These are phyloP conservation scores for Benitochromis conjunctus DNA, from an alignment of 2,113 vertebrate genomes.

Conservation along the genomic window DNA sequence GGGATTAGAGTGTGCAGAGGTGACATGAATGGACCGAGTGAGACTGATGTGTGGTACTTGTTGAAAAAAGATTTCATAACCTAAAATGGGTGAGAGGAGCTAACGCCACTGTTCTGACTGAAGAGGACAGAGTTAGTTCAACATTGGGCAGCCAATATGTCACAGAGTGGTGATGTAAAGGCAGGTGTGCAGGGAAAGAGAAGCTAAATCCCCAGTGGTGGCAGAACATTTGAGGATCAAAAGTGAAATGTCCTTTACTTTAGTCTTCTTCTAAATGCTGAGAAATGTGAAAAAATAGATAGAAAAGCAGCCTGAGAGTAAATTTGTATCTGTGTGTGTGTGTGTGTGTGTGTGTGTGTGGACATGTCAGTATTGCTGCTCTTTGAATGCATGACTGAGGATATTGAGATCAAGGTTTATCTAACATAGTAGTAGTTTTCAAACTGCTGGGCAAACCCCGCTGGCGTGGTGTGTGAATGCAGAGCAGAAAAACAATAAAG, in stretches of 20 bases:
- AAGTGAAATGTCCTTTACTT: neutral
- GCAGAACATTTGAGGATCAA: neutral
- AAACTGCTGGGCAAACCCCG: neutral
- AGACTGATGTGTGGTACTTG: neutral
- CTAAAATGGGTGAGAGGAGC: neutral
- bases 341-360: neutral
- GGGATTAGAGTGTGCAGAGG: neutral
- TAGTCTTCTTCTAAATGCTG: neutral
- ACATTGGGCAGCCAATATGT: neutral
- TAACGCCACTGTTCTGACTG: neutral
- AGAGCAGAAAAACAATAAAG: neutral
- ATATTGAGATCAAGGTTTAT: neutral
- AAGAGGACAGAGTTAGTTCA: neutral
- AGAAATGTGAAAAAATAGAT: neutral
- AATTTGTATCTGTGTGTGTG: neutral
- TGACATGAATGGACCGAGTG: neutral
- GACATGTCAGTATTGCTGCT: neutral
- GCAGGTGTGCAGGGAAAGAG: neutral
- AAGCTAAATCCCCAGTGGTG: neutral
- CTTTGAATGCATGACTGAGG: neutral
- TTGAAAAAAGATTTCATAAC: neutral
- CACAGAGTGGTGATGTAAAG: neutral
- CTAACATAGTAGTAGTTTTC: neutral
- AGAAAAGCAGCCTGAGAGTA: neutral
- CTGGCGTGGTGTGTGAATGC: neutral